Conservation (phyloP, 2,888 invertebrate species). For the Aleiodes testaceus region DNA sequence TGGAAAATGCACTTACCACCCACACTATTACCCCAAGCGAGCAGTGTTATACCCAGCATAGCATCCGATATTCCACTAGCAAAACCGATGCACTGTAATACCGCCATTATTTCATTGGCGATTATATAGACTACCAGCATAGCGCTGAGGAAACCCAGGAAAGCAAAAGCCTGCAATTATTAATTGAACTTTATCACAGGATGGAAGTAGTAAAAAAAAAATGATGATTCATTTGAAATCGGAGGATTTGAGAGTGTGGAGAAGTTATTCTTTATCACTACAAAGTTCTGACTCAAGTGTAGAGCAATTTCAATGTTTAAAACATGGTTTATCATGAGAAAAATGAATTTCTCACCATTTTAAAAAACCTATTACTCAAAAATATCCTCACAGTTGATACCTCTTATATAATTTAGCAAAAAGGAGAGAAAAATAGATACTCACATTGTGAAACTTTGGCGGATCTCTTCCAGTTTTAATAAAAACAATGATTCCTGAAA, state of each 20-base stretch:
- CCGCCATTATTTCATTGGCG: constrained; percentile 77
- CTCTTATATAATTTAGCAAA: not conserved
- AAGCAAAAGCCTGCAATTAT: constrained; percentile 72
- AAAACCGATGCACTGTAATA: constrained; percentile 76
- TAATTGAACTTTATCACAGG: not conserved
- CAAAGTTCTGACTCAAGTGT: too few species aligned
- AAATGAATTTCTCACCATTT: not conserved
- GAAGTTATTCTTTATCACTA: too few species aligned
- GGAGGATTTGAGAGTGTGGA: not conserved
- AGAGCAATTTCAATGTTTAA: not conserved
- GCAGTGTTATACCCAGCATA: constrained; percentile 78
- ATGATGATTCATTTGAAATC: not conserved
- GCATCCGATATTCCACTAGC: constrained; percentile 76
- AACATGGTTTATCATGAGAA: constrained; percentile 1
- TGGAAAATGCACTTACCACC: constrained; percentile 68
- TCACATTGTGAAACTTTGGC: constrained; percentile 68
- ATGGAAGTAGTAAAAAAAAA: not conserved
- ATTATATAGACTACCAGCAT: constrained; percentile 77
- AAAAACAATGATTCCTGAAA: constrained; percentile 59
- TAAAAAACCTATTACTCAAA: too few species aligned
- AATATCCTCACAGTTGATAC: too few species aligned
- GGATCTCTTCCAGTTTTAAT: constrained; percentile 57
- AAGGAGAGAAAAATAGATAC: constrained; percentile 39
- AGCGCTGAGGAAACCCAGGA: constrained; percentile 76
- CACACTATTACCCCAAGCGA: constrained; percentile 80